Evolutionary conservation across 37 sponge, comb jelly and placozoan species (phyloP).

Genomic region (Bolinopsis microptera): DNA sequence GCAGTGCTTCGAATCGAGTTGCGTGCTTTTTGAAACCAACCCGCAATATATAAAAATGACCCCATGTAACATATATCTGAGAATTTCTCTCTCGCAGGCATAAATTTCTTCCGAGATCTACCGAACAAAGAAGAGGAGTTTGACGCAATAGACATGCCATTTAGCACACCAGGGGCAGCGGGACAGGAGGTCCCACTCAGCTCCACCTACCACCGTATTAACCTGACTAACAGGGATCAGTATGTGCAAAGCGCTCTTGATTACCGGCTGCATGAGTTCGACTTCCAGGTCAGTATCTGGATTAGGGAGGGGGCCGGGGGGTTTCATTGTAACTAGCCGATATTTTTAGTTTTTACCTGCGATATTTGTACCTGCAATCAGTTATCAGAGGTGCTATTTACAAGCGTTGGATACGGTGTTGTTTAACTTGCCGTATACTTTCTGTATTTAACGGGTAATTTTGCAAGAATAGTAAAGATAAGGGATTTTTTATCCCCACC

Average conservation of each 20-base stretch:
- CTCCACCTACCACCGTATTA: conserved; percentile 73
- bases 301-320: conserved; percentile 81
- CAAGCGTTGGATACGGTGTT: no score
- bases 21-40: no score
- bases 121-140: conserved; percentile 83
- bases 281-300: conserved; percentile 77
- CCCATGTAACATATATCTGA: no score
- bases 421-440: no score
- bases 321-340: conserved; percentile 72
- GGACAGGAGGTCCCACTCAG: conserved; percentile 80
- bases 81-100: conserved; percentile 66
- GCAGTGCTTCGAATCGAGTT: no score
- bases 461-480: no score
- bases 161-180: conserved; percentile 83
- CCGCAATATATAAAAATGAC: no score
- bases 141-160: conserved; percentile 77
- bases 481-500: no score
- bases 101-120: conserved; percentile 70
- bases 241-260: conserved; percentile 81
- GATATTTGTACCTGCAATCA: no score
- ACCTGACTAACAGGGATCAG: conserved; percentile 75
- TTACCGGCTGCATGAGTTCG: conserved; percentile 91
- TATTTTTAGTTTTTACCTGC: no score
- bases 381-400: no score
- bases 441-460: no score